Evolutionary conservation across 2,797 vertebrate species (phyloP).

Genomic region (Arnoldichthys spilopterus): DNA sequence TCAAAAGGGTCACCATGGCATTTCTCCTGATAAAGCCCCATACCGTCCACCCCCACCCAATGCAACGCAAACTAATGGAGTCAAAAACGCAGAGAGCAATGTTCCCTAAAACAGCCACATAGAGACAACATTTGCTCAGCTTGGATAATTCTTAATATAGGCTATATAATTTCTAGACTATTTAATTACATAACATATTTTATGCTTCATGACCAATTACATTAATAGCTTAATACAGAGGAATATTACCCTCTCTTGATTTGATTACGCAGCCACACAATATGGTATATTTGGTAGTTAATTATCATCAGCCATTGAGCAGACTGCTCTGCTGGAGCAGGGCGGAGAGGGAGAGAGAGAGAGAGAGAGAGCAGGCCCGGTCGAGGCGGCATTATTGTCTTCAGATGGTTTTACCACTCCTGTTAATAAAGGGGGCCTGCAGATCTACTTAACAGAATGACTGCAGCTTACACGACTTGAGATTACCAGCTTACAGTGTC

Average conservation of each 20-base stretch:
- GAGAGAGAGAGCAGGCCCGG: conserved; percentile 75
- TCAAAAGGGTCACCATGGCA: conserved; percentile 88
- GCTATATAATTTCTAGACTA: conserved; percentile 99
- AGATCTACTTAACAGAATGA: conserved; percentile 93
- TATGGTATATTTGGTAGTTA: conserved; percentile 99
- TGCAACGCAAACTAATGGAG: conserved; percentile 89
- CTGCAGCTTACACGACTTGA: conserved; percentile 88
- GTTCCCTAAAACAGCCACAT: conserved; percentile 99
- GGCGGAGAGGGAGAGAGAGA: conserved; percentile 72
- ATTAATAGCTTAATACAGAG: conserved; percentile 99
- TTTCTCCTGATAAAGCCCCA: conserved; percentile 89
- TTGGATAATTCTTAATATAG: conserved; percentile 99
- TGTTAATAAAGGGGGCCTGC: conserved; percentile 87
- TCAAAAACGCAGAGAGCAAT: conserved; percentile 90
- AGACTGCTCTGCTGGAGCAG: conserved; percentile 88
- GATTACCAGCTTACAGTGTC: conserved; percentile 94
- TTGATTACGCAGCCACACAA: conserved; percentile 99
- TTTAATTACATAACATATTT: conserved; percentile 99
- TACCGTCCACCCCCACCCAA: conserved; percentile 68
- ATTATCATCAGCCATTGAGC: conserved; percentile 98
- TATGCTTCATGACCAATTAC: conserved; percentile 99
- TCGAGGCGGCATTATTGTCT: conserved; percentile 90
- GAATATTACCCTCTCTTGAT: conserved; percentile 99
- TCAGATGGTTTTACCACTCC: conserved; percentile 94
- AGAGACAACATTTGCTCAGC: conserved; percentile 99